Evolutionary conservation across 1,140 invertebrate genomes (phyloP), one percentile per base, ranked within the genome.

Genomic region (Philopotamus ludificatus): DNA sequence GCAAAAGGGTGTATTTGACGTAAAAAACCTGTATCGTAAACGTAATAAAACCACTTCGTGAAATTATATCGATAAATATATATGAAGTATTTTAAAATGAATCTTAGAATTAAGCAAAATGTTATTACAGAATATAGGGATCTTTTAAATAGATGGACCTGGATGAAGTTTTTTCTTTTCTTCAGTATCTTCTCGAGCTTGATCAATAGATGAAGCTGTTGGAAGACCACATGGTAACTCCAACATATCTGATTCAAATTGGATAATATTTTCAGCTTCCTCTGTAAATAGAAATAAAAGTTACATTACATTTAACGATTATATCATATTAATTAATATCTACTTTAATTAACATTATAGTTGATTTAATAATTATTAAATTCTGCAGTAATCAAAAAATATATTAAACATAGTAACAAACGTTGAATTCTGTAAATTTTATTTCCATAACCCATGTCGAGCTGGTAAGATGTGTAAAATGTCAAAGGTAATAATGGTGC

Each of bases 211-310:
- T 0, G 86, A 82, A 1, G 86, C 83, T 0, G 86, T 86, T 21
- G 89, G 89, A 4, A 90, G 74, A 2, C 87, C 88, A 47, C 86
- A 84, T 1, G 90, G 89, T 70, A 87, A 76, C 59, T 85, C 82
- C 2, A 92, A 72, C 44, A 87, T 73, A 39, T 87, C 84, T 25
- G 77, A 74, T 73, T 91, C 89, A 72, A 87, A 86, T 57, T 88
- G 84, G 79, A 92, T 83, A 51, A 92, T 89, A 73, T 89, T 87
- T 74, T 91, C 89, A 28, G 90, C 89, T 79, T 91, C 89, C 75
- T 83, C 89, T 90, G 67, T 44, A 78, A 77, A 28, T 23, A 44
- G 15, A 23, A 44, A 45, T 41, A 18, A 66, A 51, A 63, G 15
- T 51, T 8, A 22, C 47, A 22, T n/a, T 62, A 12, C 18, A 25